These are phyloP conservation scores for Drosophila mercatorum DNA, from an alignment of 2,888 invertebrate genomes.

Conservation along the genomic window DNA sequence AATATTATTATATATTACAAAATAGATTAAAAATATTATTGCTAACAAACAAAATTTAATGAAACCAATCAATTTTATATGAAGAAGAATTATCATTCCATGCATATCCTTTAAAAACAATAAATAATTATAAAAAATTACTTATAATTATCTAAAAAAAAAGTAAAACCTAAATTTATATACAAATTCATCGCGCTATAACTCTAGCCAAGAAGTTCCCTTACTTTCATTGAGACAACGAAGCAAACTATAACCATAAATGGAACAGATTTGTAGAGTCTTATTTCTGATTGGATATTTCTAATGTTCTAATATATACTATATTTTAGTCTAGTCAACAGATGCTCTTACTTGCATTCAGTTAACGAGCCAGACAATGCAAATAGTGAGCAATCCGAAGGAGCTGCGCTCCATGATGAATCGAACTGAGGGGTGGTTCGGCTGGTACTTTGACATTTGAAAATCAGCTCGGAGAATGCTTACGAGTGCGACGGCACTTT, in stretches of 20 bases:
- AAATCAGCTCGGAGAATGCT: constrained; percentile 48
- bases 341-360: background rate
- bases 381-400: constrained; percentile 18
- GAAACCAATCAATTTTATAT: no score
- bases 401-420: background rate
- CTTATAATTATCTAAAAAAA: no score
- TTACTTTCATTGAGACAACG: background rate
- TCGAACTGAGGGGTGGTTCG: constrained; percentile 18
- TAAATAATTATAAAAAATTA: no score
- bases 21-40: no score
- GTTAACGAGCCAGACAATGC: constrained; percentile 15
- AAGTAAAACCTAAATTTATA: no score
- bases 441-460: constrained; percentile 73
- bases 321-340: background rate
- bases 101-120: no score
- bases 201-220: background rate
- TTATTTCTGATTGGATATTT: background rate
- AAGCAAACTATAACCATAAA: background rate
- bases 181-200: no score
- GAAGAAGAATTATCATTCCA: no score
- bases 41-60: no score
- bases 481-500: constrained; percentile 53
- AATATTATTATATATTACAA: background rate
- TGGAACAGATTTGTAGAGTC: background rate
- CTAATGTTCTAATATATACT: background rate